Evolutionary conservation across 2,888 invertebrate genomes (phyloP).

Genomic region (Teleogryllus oceanicus): DNA sequence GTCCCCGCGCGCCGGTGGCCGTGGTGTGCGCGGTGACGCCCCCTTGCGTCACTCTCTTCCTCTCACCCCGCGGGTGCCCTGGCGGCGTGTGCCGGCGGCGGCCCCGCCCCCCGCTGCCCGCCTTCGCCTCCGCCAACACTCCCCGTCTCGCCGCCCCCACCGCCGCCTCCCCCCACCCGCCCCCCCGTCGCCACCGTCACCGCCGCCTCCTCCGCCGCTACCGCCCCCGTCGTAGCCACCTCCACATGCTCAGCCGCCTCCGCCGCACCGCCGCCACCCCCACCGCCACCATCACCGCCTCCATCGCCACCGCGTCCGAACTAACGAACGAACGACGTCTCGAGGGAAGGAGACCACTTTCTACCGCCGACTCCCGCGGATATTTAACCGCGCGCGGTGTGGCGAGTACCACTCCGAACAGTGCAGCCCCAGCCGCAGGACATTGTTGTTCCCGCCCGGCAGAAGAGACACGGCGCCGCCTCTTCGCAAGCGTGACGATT

Average conservation of each 20-base stretch:
- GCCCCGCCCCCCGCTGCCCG: too few species aligned
- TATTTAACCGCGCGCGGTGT: conserved; percentile 1
- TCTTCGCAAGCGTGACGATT: background rate
- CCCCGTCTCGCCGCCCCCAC: too few species aligned
- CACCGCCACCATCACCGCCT: background rate
- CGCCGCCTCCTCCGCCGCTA: background rate
- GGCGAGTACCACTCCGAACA: background rate
- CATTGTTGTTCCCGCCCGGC: background rate
- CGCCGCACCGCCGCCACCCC: background rate
- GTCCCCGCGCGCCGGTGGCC: too few species aligned
- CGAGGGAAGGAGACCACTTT: background rate
- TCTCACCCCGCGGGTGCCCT: too few species aligned
- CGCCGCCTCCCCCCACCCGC: too few species aligned
- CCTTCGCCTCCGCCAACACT: too few species aligned
- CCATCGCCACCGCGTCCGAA: background rate
- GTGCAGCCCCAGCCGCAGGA: background rate
- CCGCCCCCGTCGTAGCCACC: background rate
- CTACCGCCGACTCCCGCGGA: background rate
- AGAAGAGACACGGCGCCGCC: background rate
- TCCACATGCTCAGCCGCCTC: background rate
- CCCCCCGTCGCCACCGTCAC: too few species aligned
- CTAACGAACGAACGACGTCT: background rate
- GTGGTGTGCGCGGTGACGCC: too few species aligned
- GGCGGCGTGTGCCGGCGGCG: too few species aligned
- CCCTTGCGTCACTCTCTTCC: too few species aligned